Percentiles rank a stretch among this genome's conserved stretches.
Conservation (phyloP, 2,797 vertebrate species). For the Coreius guichenoti region DNA sequence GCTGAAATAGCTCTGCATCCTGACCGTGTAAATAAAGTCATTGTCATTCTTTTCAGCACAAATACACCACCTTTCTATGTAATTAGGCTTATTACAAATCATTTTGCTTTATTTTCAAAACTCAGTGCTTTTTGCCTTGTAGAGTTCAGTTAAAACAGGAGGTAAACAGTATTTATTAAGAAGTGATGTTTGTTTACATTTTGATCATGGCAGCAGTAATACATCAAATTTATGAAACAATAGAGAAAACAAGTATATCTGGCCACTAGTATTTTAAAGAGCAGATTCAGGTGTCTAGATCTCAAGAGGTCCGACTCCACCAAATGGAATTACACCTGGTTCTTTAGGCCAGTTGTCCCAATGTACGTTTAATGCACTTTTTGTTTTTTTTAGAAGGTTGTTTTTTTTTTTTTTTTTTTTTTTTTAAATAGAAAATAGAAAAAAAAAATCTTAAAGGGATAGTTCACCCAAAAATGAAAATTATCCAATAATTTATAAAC, state of each 20-base stretch:
- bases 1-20: not conserved
- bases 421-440: too few relatives aligned
- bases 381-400: not conserved
- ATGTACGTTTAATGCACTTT: not conserved
- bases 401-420: not conserved
- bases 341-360: not conserved
- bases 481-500: too few relatives aligned
- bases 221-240: not conserved
- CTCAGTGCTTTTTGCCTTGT: not conserved
- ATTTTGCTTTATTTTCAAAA: not conserved
- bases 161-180: not conserved
- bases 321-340: not conserved
- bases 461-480: too few relatives aligned
- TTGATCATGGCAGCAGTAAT: not conserved
- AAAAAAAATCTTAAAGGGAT: too few relatives aligned
- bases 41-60: slow-evolving; percentile 10
- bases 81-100: not conserved
- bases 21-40: not conserved
- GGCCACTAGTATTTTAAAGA: not conserved
- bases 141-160: not conserved
- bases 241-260: not conserved
- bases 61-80: not conserved
- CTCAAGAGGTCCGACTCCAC: not conserved
- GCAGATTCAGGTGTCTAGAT: not conserved
- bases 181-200: not conserved